Base-by-base conservation (phyloP, 2,113 vertebrate genomes). In the Varanus salvator region DNA sequence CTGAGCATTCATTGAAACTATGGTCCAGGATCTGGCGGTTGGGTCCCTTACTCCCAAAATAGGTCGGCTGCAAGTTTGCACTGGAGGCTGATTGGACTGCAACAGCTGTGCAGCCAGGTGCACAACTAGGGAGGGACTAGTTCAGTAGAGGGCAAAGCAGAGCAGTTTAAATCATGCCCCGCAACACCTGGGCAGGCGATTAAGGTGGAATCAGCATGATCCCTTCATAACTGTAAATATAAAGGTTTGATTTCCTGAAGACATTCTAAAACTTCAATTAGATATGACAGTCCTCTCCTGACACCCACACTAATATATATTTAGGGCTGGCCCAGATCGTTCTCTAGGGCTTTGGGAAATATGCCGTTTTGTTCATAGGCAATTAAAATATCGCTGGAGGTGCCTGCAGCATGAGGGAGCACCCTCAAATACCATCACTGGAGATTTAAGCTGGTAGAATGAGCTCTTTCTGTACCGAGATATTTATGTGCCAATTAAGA, bases 1-100 rank as follows among this genome's bases (percentile, higher is more conserved):
- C 97, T 96, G 97, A 97, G 96, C 96, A 95, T 97, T 98, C 98
- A 98, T 98, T 80, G 69, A 87, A 98, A 98, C 15, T 74, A 96
- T 95, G 97, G 96, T 98, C 96, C 96, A 97, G 97, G 96, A 97
- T 95, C 96, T 96, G 95, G 92, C 95, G 95, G 92, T 95, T 97
- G 96, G 94, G 93, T 96, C 96, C 97, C 95, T 96, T 95, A 91
- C 92, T 96, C 93, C 93, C 92, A 94, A 91, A 93, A 88, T 87
- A 93, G 87, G 85, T 93, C 84, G 87, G 95, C 93, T 87, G 92
- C 80, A 72, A 88, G 90, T 94, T 94, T 95, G 91, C 93, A 90
- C 90, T 38, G 54, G 94, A 93, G 95, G 82, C 85, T 95, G 96
- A 95, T 44, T 14, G 90, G 87, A 94, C 90, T 91, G 86, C 85